Conservation (phyloP, 2,113 vertebrate genomes). For the Nesoenas mayeri region DNA sequence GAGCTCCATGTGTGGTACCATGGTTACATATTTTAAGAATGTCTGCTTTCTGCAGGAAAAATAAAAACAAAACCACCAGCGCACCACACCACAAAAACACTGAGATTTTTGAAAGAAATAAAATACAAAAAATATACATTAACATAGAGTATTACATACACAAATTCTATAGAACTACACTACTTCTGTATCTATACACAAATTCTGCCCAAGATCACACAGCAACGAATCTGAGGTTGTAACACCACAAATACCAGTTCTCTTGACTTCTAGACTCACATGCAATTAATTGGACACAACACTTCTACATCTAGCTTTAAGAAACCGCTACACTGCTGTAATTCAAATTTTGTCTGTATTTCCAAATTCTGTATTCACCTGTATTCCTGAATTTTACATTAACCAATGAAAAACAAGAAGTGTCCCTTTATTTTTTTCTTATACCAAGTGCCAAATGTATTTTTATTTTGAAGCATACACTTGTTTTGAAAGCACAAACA, state of each 20-base stretch:
- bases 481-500: background rate
- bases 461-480: background rate
- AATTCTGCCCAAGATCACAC: background rate
- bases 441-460: background rate
- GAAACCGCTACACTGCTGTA: constrained; percentile 28
- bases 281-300: background rate
- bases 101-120: background rate
- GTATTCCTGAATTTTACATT: constrained; percentile 2
- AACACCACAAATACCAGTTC: background rate
- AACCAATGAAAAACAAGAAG: background rate
- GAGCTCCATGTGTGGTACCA: background rate
- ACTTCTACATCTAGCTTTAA: background rate
- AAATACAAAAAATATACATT: background rate
- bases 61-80: background rate
- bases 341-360: constrained; percentile 25
- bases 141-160: background rate
- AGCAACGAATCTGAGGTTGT: background rate
- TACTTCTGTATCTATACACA: background rate
- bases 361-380: background rate
- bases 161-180: background rate
- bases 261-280: background rate
- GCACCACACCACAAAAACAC: background rate
- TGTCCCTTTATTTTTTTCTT: constrained; percentile 11
- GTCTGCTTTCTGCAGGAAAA: background rate
- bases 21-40: background rate